Percentiles rank a stretch among this genome's conserved stretches.
Evolutionary conservation across 2,797 vertebrate genomes (phyloP).

Genomic region (Eulemur rubriventer): DNA sequence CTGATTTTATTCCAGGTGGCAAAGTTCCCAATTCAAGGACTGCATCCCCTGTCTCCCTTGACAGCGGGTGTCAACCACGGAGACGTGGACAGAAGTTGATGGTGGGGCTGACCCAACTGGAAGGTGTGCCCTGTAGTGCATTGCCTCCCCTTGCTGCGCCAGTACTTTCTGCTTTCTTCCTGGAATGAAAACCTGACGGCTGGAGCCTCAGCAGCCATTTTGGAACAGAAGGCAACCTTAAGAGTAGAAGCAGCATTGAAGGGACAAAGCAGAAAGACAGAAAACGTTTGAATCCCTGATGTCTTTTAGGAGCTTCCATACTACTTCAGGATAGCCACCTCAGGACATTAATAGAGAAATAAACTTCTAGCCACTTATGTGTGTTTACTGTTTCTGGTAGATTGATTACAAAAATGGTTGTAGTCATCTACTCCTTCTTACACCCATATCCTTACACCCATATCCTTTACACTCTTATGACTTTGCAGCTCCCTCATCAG

Average conservation of each 20-base stretch:
- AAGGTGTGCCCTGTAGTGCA: not conserved
- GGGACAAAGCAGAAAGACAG: not conserved
- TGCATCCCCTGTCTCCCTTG: no score
- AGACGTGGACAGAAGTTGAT: not conserved
- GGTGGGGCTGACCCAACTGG: not conserved
- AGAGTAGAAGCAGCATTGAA: not conserved
- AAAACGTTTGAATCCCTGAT: not conserved
- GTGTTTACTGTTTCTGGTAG: not conserved
- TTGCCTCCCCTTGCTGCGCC: not conserved
- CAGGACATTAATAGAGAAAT: not conserved
- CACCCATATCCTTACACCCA: not conserved
- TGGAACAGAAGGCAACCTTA: not conserved
- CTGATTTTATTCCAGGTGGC: not conserved
- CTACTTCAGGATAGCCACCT: not conserved
- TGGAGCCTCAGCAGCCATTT: not conserved
- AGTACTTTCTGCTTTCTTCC: not conserved
- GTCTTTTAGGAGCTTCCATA: not conserved
- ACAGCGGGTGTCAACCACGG: not conserved
- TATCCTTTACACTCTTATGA: not conserved
- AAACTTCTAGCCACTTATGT: not conserved
- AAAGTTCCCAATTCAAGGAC: not conserved
- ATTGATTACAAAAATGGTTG: not conserved
- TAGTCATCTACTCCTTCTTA: not conserved
- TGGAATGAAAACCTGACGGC: not conserved
- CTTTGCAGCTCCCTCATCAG: not conserved